phyloP scores from a whole-genome alignment of 1,140 invertebrate species.

The Adelges cooleyi region DNA sequence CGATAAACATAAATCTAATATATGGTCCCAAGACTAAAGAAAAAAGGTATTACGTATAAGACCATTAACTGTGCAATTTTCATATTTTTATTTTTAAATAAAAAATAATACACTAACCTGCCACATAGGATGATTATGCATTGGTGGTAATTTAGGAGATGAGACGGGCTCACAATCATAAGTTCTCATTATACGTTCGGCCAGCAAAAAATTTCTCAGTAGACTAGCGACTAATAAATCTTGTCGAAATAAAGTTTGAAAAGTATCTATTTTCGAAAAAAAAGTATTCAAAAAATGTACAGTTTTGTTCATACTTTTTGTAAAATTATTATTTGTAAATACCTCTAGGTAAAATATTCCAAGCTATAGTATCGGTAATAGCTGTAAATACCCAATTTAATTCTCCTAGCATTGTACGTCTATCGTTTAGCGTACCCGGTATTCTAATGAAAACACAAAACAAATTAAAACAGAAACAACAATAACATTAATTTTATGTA shows the following conservation, averaged over 20 bases:
- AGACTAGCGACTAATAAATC: constrained; percentile 96
- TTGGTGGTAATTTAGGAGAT: constrained; percentile 76
- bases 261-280: constrained; percentile 65
- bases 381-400: constrained; percentile 99
- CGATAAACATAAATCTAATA: constrained; percentile 81
- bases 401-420: constrained; percentile 94
- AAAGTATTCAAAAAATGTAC: constrained; percentile 29
- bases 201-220: constrained; percentile 93
- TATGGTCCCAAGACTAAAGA: constrained; percentile 87
- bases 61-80: too few relatives aligned
- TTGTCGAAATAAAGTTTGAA: constrained; percentile 93
- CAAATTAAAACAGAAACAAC: neutral
- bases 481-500: too few relatives aligned
- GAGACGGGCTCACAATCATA: constrained; percentile 94
- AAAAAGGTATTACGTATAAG: too few relatives aligned
- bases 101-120: constrained; percentile 42
- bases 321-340: too few relatives aligned
- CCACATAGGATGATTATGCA: constrained; percentile 87
- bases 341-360: constrained; percentile 86
- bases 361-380: constrained; percentile 99
- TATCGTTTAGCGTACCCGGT: constrained; percentile 86
- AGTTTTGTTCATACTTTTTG: too few relatives aligned
- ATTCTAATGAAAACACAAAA: constrained; percentile 51
- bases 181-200: constrained; percentile 88
- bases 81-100: neutral